Evolutionary conservation across 2,888 invertebrate species (phyloP).

Genomic region (Proisotoma minuta): DNA sequence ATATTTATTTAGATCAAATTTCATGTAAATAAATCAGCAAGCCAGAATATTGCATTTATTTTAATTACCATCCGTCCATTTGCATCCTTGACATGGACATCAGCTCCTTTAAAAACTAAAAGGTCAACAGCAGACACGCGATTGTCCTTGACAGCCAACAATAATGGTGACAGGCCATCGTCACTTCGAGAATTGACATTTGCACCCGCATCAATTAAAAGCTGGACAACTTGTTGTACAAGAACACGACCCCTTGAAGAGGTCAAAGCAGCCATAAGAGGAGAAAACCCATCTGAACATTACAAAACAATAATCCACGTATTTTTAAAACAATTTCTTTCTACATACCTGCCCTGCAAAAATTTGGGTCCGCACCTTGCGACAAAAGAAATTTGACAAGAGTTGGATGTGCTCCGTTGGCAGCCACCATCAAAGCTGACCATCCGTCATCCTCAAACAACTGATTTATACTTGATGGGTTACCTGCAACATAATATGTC

Average conservation of each 20-base stretch:
- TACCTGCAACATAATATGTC: background rate
- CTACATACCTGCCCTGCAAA: slow-evolving; percentile 23
- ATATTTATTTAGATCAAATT: background rate
- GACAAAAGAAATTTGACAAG: slow-evolving; percentile 26
- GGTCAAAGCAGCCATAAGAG: slow-evolving; percentile 34
- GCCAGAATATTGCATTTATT: background rate
- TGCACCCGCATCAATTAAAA: slow-evolving; percentile 23
- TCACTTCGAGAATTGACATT: slow-evolving; percentile 24
- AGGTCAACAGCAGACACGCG: slow-evolving; percentile 19
- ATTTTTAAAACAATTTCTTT: background rate
- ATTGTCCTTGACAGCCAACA: slow-evolving; percentile 34
- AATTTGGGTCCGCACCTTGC: slow-evolving; percentile 31
- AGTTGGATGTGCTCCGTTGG: slow-evolving; percentile 28
- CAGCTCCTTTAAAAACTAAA: slow-evolving; percentile 29
- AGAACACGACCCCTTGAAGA: slow-evolving; percentile 22
- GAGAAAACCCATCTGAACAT: slow-evolving; percentile 35
- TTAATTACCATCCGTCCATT: slow-evolving; percentile 29
- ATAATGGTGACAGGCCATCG: slow-evolving; percentile 27
- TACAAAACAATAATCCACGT: background rate
- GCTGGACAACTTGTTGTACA: slow-evolving; percentile 14
- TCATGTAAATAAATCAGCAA: background rate
- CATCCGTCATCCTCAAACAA: slow-evolving; percentile 32
- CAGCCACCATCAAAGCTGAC: slow-evolving; percentile 34
- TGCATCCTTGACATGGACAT: slow-evolving; percentile 24
- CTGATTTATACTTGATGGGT: slow-evolving; percentile 4